Base-by-base conservation (phyloP, 2,113 vertebrate species). In the Hepsetus odoe region DNA sequence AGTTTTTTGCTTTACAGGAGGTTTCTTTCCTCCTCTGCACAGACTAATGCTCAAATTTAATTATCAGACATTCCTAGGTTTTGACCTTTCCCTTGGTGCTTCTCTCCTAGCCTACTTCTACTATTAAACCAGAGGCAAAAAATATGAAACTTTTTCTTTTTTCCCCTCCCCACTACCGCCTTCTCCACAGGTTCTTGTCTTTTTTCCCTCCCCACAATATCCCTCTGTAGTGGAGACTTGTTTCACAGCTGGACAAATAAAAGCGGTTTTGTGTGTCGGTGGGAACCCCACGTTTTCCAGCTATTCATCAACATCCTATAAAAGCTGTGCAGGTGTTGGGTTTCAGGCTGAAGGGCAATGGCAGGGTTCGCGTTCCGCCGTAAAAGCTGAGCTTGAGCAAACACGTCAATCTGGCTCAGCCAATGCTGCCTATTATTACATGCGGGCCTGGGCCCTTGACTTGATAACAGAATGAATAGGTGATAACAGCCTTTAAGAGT, bases 161-260 rank as follows among this genome's bases (percentile, higher is more conserved):
- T 59, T 20, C 58, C 14, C 5, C 18, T 26, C 13, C 8, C 51
- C 28, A 53, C 62, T 20, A 5, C 51, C 42, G 9, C 58, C 44
- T 76, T 72, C 22, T 76, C 64, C 72, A 66, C 42, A 74, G 58
- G 49, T 82, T 71, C 33, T 69, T 53, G 16, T 76, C 40, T 35
- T 78, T 73, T 66, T 74, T 40, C 46, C n/a, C 14, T 78, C 67
- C 14, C 32, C 51, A 66, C 76, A 81, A 67, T 80, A 77, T 85
- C 56, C 65, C 59, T 77, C 65, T 79, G 64, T 67, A 72, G 68
- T 22, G 58, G 38, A 58, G 78, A 51, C 76, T 80, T 58, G 58
- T 74, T 73, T 76, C 85, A 84, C 84, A 87, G 84, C 85, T 85
- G 84, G 83, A 85, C 76, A 86, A 86, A 88, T 86, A 85, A 82